These are phyloP conservation scores for Arremon aurantiirostris DNA, from an alignment of 2,797 vertebrate genomes.

Conservation along the genomic window DNA sequence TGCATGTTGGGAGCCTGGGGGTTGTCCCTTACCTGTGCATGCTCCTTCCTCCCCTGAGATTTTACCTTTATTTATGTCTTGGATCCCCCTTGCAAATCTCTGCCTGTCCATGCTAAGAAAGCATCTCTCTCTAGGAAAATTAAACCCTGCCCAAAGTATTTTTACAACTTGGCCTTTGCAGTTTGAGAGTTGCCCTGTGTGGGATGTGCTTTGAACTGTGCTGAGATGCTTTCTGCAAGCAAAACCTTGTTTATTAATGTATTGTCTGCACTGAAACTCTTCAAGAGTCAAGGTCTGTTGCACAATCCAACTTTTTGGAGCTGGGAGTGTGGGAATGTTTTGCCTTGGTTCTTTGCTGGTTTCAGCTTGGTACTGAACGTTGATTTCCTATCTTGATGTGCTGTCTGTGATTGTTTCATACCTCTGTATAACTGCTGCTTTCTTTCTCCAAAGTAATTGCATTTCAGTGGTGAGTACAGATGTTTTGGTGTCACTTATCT, in stretches of 20 bases:
- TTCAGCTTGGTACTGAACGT: neutral
- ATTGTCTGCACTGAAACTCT: neutral
- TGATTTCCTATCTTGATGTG: neutral
- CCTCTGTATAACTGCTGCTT: constrained; percentile 49
- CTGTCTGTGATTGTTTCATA: constrained; percentile 7
- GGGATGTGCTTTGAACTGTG: neutral
- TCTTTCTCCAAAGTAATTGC: constrained; percentile 61
- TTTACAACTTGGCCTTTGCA: neutral
- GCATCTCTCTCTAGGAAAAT: neutral
- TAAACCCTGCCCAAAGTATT: rapidly evolving
- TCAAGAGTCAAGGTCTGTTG: neutral
- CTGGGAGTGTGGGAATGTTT: neutral
- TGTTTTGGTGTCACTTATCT: constrained; percentile 51
- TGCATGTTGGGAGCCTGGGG: constrained; percentile 20
- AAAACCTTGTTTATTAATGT: neutral
- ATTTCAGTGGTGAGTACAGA: constrained; percentile 61
- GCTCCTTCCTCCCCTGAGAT: neutral
- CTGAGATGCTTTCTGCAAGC: constrained; percentile 6
- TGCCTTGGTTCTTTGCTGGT: constrained; percentile 21
- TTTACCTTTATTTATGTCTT: neutral
- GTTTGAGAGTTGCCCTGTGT: rapidly evolving
- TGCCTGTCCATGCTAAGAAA: neutral
- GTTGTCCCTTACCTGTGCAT: neutral
- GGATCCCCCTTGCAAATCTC: neutral
- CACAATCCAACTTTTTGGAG: neutral